Base-by-base conservation (phyloP, 1,140 invertebrate genomes). In the Potamilus streckersoni region DNA sequence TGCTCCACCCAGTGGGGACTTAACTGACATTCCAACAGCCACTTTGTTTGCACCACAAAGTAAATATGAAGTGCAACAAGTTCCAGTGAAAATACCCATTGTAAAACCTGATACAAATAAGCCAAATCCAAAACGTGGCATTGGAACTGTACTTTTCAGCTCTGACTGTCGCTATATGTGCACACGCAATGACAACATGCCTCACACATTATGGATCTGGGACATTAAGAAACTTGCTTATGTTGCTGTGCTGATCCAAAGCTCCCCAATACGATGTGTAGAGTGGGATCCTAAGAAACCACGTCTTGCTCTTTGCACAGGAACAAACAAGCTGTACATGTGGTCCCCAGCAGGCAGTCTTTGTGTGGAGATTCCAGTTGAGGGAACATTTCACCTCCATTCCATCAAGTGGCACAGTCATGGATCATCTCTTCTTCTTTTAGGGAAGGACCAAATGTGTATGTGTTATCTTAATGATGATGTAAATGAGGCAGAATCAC, bases 131-230 rank as follows among this genome's bases (percentile, higher is more conserved):
- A 87, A 84, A 68, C 73, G 88, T 19, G 90, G 90, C 31, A 83
- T 91, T 23, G 87, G 90, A 11, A 76, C 71, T 8, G 59, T 88
- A 11, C 78, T 80, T 13, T 91, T 91, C 78, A 90, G 89, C 68
- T 76, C 57, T 31, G 88, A 91, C 73, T 85, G 84, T 78, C 83
- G 87, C 70, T 91, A 89, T 73, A 80, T 91, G 76, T 88, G 83
- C 69, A 89, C 89, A 12, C 80, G 80, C 73, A 91, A 90, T 84
- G 89, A 90, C 69, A 89, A 89, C 74, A 90, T 90, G 89, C 89
- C 89, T 17, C 80, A 80, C 69, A 84, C 85, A 23, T 68, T 90
- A 68, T 90, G 88, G 88, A 86, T 90, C 20, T 90, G 88, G 89
- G 87, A 89, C 70, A 79, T 90, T 15, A 72, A 83, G 72, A 84